These are phyloP conservation scores for Eremobia ochroleuca DNA, from an alignment of 2,888 invertebrate species.

Conservation along the genomic window DNA sequence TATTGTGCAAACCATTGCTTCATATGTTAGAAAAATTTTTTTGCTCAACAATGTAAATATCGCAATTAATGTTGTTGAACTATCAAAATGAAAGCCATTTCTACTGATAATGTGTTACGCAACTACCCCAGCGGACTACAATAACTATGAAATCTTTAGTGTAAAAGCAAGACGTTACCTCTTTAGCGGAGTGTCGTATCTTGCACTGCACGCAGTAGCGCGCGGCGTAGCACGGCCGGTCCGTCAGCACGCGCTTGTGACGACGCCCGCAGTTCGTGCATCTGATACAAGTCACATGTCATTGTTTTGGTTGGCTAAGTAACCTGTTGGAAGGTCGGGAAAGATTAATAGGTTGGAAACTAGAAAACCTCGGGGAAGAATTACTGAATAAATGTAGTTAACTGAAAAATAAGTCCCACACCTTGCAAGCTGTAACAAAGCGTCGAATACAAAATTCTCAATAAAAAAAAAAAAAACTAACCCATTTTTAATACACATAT, in stretches of 20 bases:
- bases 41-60: too few species aligned
- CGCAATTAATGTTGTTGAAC: too few species aligned
- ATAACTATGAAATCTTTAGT: too few species aligned
- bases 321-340: background rate
- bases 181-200: conserved; percentile 97
- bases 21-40: too few species aligned
- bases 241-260: conserved; percentile 96
- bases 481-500: background rate
- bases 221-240: conserved; percentile 97
- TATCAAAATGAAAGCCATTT: too few species aligned
- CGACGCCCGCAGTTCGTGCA: conserved; percentile 98
- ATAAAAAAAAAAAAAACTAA: background rate
- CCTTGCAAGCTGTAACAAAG: background rate
- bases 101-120: too few species aligned
- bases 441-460: background rate
- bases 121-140: too few species aligned
- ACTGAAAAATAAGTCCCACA: background rate
- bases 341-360: background rate
- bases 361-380: background rate
- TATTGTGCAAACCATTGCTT: too few species aligned
- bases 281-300: conserved; percentile 79
- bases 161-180: conserved; percentile 82
- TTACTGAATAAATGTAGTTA: background rate
- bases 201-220: conserved; percentile 97
- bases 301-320: background rate